Evolutionary conservation across 2,888 invertebrate species (phyloP).

Genomic region (Stictocephala bisonia): DNA sequence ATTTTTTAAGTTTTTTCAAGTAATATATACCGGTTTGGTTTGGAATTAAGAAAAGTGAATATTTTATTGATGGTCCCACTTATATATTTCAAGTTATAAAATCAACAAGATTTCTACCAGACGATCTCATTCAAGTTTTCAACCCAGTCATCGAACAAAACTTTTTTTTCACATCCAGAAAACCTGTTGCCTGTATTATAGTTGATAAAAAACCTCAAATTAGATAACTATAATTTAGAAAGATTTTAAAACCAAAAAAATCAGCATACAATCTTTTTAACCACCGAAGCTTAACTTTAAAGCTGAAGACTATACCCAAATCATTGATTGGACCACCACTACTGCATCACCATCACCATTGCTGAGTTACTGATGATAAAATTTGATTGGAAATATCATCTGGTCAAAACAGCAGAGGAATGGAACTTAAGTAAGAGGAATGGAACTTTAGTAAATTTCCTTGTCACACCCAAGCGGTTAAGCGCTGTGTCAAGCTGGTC

Average conservation of each 20-base stretch:
- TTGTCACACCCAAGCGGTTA: too few species aligned
- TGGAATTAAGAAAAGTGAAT: conserved; percentile 7
- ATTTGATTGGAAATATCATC: neutral
- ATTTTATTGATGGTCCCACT: neutral
- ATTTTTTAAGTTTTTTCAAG: neutral
- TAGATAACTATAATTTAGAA: neutral
- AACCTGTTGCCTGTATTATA: conserved; percentile 12
- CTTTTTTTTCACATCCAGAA: conserved; percentile 28
- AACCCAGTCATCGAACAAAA: conserved; percentile 19
- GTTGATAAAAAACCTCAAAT: neutral
- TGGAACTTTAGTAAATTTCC: too few species aligned
- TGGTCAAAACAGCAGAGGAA: neutral
- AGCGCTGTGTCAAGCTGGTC: too few species aligned
- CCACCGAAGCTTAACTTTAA: conserved; percentile 8
- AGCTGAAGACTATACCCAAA: neutral
- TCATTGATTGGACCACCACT: conserved; percentile 10
- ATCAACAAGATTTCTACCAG: neutral
- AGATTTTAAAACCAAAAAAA: neutral
- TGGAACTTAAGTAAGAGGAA: neutral
- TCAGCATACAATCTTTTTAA: neutral
- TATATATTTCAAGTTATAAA: neutral
- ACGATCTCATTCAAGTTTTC: neutral
- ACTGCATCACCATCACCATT: neutral
- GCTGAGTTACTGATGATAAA: neutral
- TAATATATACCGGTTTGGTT: conserved; percentile 32